Conservation (phyloP, 2,888 invertebrate genomes). For the Corythucha ciliata region DNA sequence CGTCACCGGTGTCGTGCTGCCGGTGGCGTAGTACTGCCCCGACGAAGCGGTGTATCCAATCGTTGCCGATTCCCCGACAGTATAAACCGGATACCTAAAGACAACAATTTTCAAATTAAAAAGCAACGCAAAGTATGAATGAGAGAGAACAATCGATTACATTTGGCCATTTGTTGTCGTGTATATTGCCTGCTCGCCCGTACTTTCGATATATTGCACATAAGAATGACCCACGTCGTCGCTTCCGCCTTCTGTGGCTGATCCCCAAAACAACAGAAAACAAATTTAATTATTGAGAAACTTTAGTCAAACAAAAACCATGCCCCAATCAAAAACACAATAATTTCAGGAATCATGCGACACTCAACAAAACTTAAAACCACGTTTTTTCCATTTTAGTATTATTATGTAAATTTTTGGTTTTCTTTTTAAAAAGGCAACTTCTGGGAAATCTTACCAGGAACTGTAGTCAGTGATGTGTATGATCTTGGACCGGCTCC, state of each 20-base stretch:
- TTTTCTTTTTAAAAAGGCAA: background rate
- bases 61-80: constrained; percentile 55
- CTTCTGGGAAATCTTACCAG: too few species aligned
- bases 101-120: constrained; percentile 15
- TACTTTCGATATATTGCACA: constrained; percentile 56
- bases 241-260: constrained; percentile 46
- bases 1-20: constrained; percentile 49
- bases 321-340: constrained; percentile 1
- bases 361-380: constrained; percentile 1
- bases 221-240: constrained; percentile 51
- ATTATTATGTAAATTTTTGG: background rate
- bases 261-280: too few species aligned
- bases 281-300: too few species aligned
- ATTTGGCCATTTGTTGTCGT: constrained; percentile 54
- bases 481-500: constrained; percentile 46
- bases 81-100: constrained; percentile 65
- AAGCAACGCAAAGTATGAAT: background rate
- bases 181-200: constrained; percentile 50
- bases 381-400: background rate
- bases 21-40: constrained; percentile 63
- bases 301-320: background rate
- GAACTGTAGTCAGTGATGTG: constrained; percentile 47
- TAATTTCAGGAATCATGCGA: background rate
- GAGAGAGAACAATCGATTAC: constrained; percentile 42
- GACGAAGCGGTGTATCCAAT: constrained; percentile 54